A percentile compares a stretch with the other conserved stretches of the same genome.
phyloP scores from a whole-genome alignment of 2,797 vertebrate species.

The Macropodus opercularis region DNA sequence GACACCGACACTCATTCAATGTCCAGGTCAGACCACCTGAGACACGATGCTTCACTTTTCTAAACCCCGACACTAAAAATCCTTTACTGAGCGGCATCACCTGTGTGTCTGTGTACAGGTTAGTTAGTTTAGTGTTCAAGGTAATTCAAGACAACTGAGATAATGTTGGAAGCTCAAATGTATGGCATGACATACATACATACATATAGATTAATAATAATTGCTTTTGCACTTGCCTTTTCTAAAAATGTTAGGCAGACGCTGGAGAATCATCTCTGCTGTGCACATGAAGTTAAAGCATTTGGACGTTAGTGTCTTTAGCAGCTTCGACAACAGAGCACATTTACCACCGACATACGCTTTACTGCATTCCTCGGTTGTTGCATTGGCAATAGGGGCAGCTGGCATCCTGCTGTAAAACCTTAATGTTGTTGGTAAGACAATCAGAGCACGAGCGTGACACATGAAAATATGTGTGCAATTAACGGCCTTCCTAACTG shows the following conservation, averaged over 20 bases:
- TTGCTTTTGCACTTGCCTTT: no score
- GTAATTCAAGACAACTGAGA: no score
- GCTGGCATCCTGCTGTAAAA: constrained; percentile 70
- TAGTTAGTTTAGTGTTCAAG: no score
- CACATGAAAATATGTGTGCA: constrained; percentile 22
- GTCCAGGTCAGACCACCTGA: constrained; percentile 15
- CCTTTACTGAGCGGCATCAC: not conserved
- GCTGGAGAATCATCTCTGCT: no score
- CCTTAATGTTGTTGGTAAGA: constrained; percentile 55
- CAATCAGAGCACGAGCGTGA: constrained; percentile 20
- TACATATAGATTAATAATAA: no score
- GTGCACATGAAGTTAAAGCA: no score
- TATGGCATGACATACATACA: no score
- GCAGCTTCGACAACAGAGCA: constrained; percentile 30
- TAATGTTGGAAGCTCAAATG: no score
- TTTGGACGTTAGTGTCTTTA: constrained; percentile 35
- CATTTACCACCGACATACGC: constrained; percentile 51
- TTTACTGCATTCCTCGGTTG: constrained; percentile 65
- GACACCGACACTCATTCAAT: not conserved
- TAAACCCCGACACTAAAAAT: constrained; percentile 1
- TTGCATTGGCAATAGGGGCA: constrained; percentile 65
- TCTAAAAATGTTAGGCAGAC: no score
- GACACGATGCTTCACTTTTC: not conserved
- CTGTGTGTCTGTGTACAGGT: not conserved
- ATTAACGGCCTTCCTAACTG: constrained; percentile 31